These are phyloP conservation scores for Hecatera dysodea DNA, from an alignment of 2,888 invertebrate species.

Conservation along the genomic window DNA sequence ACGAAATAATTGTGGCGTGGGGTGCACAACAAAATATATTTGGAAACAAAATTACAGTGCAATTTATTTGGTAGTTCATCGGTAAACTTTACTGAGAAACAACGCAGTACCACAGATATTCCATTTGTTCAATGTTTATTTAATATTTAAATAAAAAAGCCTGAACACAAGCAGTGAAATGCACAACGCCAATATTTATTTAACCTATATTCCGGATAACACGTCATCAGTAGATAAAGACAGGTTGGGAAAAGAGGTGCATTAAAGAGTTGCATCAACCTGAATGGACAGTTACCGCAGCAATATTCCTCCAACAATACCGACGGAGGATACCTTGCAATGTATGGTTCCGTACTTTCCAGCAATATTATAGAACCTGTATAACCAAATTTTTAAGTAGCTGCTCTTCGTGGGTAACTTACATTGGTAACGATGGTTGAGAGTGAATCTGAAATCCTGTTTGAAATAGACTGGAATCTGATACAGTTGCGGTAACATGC, in stretches of 20 bases:
- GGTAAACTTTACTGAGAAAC: not conserved
- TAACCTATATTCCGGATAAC: not conserved
- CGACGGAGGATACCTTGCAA: slow-evolving; percentile 3
- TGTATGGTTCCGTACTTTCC: slow-evolving; percentile 14
- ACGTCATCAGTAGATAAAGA: slow-evolving; percentile 5
- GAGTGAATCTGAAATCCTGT: not conserved
- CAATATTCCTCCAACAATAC: slow-evolving; percentile 25
- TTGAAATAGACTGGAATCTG: not conserved
- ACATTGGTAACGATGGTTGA: not conserved
- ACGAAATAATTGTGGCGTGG: slow-evolving; percentile 16
- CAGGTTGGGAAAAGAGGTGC: slow-evolving; percentile 2
- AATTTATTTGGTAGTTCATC: slow-evolving; percentile 18
- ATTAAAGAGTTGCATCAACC: slow-evolving; percentile 14
- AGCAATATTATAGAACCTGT: slow-evolving; percentile 23
- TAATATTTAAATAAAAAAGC: not conserved
- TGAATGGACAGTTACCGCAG: slow-evolving; percentile 17
- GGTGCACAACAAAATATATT: slow-evolving; percentile 16
- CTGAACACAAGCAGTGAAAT: slow-evolving; percentile 8
- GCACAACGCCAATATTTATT: not conserved
- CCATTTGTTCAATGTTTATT: slow-evolving; percentile 5
- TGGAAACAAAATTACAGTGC: slow-evolving; percentile 1
- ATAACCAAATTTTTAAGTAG: slow-evolving; percentile 29
- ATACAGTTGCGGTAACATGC: not conserved
- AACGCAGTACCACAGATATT: not conserved
- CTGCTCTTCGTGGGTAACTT: slow-evolving; percentile 10